Conservation (phyloP, 64 coral and sea anemone genomes). For the Montipora sp. region DNA sequence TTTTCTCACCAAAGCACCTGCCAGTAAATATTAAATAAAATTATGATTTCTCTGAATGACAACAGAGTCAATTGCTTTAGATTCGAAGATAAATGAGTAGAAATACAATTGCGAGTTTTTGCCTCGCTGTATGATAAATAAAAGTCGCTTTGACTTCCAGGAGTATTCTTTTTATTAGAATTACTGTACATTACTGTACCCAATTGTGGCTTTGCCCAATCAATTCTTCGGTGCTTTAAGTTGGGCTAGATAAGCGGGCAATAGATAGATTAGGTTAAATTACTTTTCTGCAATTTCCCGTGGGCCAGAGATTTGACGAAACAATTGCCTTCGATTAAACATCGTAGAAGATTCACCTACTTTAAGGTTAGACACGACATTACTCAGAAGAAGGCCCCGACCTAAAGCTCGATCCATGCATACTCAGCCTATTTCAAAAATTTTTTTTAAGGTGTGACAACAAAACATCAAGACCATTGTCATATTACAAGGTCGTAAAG, state of each 20-base stretch:
- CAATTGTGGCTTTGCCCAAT: not conserved
- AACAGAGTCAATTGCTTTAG: not conserved
- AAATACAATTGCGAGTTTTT: no score
- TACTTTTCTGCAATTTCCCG: not conserved
- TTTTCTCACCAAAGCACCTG: not conserved
- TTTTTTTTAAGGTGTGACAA: not conserved
- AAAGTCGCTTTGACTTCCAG: no score
- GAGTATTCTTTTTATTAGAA: not conserved
- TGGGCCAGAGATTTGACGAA: not conserved
- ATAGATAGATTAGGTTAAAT: conserved; percentile 28
- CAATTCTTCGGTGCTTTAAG: not conserved
- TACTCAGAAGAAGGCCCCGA: not conserved
- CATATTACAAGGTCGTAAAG: not conserved
- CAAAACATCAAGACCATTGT: not conserved
- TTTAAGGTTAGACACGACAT: not conserved
- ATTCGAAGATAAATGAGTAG: not conserved
- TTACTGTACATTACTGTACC: not conserved
- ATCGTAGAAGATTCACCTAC: not conserved
- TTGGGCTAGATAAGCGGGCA: not conserved
- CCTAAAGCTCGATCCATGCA: no score
- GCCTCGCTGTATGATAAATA: no score
- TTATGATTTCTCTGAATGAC: not conserved
- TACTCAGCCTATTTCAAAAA: not conserved
- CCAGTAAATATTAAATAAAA: not conserved
- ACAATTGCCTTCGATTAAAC: not conserved